These are phyloP conservation scores for Drosophila fuyamai DNA, from an alignment of 1,140 invertebrate species.

Conservation along the genomic window DNA sequence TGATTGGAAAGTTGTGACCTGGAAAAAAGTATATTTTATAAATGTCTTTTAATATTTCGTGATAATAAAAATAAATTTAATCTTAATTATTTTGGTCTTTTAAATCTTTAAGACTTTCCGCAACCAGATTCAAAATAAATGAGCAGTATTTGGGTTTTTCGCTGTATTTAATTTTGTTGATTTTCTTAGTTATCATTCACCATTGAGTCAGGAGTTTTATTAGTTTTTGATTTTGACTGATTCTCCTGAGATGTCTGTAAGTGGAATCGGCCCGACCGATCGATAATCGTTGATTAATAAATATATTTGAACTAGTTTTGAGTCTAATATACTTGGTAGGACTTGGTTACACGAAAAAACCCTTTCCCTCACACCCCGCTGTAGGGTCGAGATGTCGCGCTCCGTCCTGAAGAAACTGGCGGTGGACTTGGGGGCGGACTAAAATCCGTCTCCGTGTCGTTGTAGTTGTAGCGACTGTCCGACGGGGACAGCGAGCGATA, in stretches of 20 bases:
- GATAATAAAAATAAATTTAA: neutral
- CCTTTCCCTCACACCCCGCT: conserved; percentile 57
- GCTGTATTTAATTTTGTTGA: conserved; percentile 59
- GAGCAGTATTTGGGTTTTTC: conserved; percentile 23
- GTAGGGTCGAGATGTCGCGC: conserved; percentile 52
- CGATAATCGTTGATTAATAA: conserved; percentile 75
- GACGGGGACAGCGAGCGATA: conserved; percentile 81
- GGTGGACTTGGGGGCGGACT: conserved; percentile 78
- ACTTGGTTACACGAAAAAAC: conserved; percentile 25
- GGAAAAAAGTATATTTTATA: too few relatives aligned
- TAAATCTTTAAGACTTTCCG: too few relatives aligned
- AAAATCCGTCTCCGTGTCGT: conserved; percentile 83
- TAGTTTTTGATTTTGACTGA: conserved; percentile 14
- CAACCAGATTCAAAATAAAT: neutral
- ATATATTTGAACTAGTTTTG: conserved; percentile 83
- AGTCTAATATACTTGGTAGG: conserved; percentile 65
- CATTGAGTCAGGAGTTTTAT: conserved; percentile 44
- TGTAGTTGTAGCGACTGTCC: conserved; percentile 81
- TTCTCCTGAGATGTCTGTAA: conserved; percentile 30
- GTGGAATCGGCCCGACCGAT: conserved; percentile 27
- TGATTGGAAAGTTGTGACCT: too few relatives aligned
- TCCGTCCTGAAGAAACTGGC: conserved; percentile 18
- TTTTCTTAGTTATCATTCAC: conserved; percentile 50
- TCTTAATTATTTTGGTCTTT: too few relatives aligned
- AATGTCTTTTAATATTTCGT: too few relatives aligned